Percentiles rank a stretch among this genome's conserved stretches.
Conservation (phyloP, 2,888 invertebrate genomes). For the Diabrotica balteata region DNA sequence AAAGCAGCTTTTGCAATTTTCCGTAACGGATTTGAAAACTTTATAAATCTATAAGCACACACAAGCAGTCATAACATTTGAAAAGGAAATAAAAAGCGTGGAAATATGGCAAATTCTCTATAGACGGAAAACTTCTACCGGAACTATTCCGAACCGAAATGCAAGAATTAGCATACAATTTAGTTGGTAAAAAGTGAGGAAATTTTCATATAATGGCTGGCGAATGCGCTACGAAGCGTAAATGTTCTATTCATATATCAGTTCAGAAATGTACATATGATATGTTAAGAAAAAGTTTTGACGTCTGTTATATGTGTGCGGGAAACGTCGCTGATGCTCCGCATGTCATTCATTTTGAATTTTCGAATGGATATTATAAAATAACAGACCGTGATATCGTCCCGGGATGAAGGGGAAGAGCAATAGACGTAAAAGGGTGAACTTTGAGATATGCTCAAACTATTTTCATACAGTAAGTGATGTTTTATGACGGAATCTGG, state of each 20-base stretch:
- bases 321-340: conserved; percentile 30
- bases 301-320: conserved; percentile 38
- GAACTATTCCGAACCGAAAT: conserved; percentile 35
- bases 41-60: no score
- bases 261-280: conserved; percentile 39
- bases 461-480: no score
- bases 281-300: conserved; percentile 45
- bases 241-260: conserved; percentile 43
- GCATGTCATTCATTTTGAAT: conserved; percentile 41
- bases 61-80: no score
- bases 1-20: no score
- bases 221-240: conserved; percentile 38
- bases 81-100: neutral
- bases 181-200: conserved; percentile 41
- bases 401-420: neutral
- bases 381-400: conserved; percentile 28
- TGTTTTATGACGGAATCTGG: no score
- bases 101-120: conserved; percentile 20
- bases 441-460: no score
- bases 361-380: conserved; percentile 41
- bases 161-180: conserved; percentile 41
- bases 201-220: conserved; percentile 42
- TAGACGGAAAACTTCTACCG: conserved; percentile 35
- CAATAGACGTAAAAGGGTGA: no score
- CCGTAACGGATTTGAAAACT: no score